Base-by-base conservation (phyloP, 1,140 invertebrate genomes). In the Megalonaias nervosa region DNA sequence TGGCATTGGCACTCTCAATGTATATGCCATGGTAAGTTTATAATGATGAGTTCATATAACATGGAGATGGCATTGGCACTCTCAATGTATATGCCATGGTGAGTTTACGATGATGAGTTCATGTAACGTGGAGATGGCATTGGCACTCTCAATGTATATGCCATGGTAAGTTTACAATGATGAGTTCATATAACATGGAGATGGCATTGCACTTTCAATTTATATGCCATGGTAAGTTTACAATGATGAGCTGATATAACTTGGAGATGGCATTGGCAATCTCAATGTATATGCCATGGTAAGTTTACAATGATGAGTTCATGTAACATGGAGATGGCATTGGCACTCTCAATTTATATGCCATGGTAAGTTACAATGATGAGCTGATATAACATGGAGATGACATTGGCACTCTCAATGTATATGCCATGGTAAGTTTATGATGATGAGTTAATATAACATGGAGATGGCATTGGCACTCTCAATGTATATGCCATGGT, bases 81-180 rank as follows among this genome's bases (percentile, higher is more conserved):
- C n/a, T n/a, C n/a, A n/a, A n/a, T n/a, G n/a, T n/a, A n/a, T n/a
- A n/a, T n/a, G n/a, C n/a, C n/a, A n/a, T n/a, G n/a, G n/a, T n/a
- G n/a, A n/a, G n/a, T 48, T n/a, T n/a, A n/a, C n/a, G n/a, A n/a
- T n/a, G n/a, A n/a, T n/a, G n/a, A n/a, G n/a, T n/a, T n/a, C n/a
- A n/a, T n/a, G n/a, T n/a, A n/a, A n/a, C n/a, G n/a, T 82, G 95
- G 95, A 13, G 31, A 0, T 19, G 69, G 75, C n/a, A 86, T 88
- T 21, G 88, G 87, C 15, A 81, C 82, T n/a, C 79, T 89, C 13
- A 87, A 85, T 74, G 83, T 87, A 4, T 89, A 87, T 71, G 71
- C 75, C 5, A 71, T 81, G 82, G 82, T 84, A 79, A 56, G n/a
- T 48, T 48, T 55, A n/a, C 26, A 21, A 65, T 11, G n/a, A 65